Conservation (phyloP, 1,140 invertebrate genomes). For the Phthorimaea operculella region DNA sequence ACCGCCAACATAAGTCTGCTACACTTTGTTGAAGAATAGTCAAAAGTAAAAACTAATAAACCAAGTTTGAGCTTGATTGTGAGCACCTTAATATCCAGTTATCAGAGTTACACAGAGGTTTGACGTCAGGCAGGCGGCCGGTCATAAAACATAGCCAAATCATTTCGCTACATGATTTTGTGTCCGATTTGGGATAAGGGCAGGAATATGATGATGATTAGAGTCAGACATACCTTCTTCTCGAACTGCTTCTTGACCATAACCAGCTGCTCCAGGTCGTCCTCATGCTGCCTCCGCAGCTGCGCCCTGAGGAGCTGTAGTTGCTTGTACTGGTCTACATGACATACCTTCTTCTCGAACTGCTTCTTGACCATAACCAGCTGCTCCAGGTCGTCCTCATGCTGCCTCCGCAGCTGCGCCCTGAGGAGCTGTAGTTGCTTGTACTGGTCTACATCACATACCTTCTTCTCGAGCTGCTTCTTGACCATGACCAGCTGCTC, state of each 20-base stretch:
- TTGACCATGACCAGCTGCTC: slow-evolving; percentile 90
- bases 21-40: too few species aligned
- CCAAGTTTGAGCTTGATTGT: too few species aligned
- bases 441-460: slow-evolving; percentile 80
- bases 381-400: slow-evolving; percentile 94
- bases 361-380: slow-evolving; percentile 90
- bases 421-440: slow-evolving; percentile 89
- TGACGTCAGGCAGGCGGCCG: too few species aligned
- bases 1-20: too few species aligned
- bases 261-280: slow-evolving; percentile 91
- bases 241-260: slow-evolving; percentile 91
- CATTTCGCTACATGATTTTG: too few species aligned
- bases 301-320: slow-evolving; percentile 86
- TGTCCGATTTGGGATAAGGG: too few species aligned
- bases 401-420: slow-evolving; percentile 86
- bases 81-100: too few species aligned
- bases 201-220: too few species aligned
- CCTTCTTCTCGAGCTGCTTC: slow-evolving; percentile 95
- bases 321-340: slow-evolving; percentile 86
- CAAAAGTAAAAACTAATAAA: too few species aligned
- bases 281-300: slow-evolving; percentile 90
- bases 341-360: slow-evolving; percentile 89
- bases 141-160: too few species aligned
- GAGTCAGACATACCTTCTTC: slow-evolving; percentile 79
- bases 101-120: too few species aligned